Conservation (phyloP, 2,797 vertebrate species). For the Chaetodon trifasciatus region DNA sequence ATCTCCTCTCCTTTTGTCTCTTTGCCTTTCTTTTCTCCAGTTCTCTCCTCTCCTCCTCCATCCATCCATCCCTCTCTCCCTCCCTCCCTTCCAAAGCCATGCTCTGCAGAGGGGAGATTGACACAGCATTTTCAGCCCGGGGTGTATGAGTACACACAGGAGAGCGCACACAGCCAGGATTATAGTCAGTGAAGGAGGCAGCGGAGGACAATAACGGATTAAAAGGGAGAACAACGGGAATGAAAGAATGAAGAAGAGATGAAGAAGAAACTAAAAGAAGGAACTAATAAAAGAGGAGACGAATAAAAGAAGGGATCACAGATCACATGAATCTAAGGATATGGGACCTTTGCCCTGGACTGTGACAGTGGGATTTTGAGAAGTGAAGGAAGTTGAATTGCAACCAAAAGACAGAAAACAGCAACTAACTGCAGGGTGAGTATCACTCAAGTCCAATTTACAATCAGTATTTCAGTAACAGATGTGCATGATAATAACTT, state of each 20-base stretch:
- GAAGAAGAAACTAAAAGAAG: constrained; percentile 46
- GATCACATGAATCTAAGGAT: constrained; percentile 22
- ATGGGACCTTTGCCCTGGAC: constrained; percentile 39
- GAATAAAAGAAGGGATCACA: constrained; percentile 9
- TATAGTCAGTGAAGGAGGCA: constrained; percentile 73
- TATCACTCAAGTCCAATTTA: constrained; percentile 5
- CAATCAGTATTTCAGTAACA: background rate
- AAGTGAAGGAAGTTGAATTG: constrained; percentile 28
- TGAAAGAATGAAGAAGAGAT: constrained; percentile 39
- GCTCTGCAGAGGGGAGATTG: constrained; percentile 66
- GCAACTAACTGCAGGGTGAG: constrained; percentile 58
- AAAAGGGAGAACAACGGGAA: constrained; percentile 54
- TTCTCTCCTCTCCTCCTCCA: background rate
- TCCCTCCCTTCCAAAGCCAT: constrained; percentile 39
- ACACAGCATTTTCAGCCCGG: constrained; percentile 72
- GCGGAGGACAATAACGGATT: constrained; percentile 73
- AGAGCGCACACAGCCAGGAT: constrained; percentile 69
- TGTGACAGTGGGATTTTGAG: constrained; percentile 31
- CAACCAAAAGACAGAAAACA: constrained; percentile 28
- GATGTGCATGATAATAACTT: background rate
- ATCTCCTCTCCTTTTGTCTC: background rate
- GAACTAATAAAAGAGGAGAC: constrained; percentile 20
- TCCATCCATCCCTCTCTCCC: constrained; percentile 25
- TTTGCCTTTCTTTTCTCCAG: constrained; percentile 15
- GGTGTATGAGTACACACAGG: constrained; percentile 54